These are phyloP conservation scores for Thermophis baileyi DNA, from an alignment of 2,113 vertebrate genomes.

Conservation along the genomic window DNA sequence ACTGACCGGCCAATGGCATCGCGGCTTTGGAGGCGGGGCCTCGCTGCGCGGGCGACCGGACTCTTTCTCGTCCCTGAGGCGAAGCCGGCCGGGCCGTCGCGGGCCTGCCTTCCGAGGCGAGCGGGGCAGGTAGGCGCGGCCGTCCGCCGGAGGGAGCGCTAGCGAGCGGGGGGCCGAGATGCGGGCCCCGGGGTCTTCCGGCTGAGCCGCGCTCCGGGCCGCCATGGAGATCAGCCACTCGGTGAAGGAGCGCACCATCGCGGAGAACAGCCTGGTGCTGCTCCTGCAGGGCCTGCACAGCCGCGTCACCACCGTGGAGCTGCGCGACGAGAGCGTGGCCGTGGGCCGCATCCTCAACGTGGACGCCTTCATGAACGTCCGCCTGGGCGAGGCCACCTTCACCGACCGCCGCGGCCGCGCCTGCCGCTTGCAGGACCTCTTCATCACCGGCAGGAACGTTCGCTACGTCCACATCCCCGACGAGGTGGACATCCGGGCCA, in stretches of 20 bases:
- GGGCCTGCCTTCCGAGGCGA: background rate
- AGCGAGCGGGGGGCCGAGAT: background rate
- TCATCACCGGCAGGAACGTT: slow-evolving; percentile 87
- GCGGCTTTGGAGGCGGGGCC: too few species aligned
- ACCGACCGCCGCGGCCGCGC: slow-evolving; percentile 73
- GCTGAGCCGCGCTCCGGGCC: background rate
- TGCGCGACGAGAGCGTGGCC: slow-evolving; percentile 86
- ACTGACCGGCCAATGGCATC: background rate
- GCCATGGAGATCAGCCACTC: slow-evolving; percentile 81
- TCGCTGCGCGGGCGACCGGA: too few species aligned
- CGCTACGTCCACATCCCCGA: slow-evolving; percentile 94
- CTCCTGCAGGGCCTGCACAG: slow-evolving; percentile 91
- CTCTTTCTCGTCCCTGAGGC: too few species aligned
- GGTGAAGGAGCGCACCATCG: slow-evolving; percentile 87
- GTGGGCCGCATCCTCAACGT: slow-evolving; percentile 82
- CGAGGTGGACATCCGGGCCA: slow-evolving; percentile 81
- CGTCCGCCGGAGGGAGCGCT: too few species aligned
- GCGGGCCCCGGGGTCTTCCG: background rate
- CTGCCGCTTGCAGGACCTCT: slow-evolving; percentile 80
- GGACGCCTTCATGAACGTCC: slow-evolving; percentile 96
- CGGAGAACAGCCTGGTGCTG: slow-evolving; percentile 93
- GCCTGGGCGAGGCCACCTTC: slow-evolving; percentile 81
- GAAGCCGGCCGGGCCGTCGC: too few species aligned
- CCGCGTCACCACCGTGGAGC: slow-evolving; percentile 85
- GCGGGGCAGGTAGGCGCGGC: too few species aligned